Evolutionary conservation across 2,113 vertebrate species (phyloP), one percentile per base, ranked within the genome.

Genomic region (Corapipo altera): DNA sequence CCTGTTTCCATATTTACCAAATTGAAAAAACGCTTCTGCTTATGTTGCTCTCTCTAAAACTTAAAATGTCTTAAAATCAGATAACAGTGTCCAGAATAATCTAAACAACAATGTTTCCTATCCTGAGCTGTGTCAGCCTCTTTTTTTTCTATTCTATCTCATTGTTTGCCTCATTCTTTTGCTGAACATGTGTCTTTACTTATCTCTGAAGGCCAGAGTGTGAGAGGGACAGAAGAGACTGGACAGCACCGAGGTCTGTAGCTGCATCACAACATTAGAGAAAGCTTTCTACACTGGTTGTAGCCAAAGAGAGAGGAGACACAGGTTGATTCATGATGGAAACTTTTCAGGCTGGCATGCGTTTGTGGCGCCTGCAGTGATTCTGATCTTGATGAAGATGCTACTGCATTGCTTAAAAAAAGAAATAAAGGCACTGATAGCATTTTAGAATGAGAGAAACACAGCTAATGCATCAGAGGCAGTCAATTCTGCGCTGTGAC

Each of bases 51-150:
- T 72, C 44, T 57, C 39, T 86, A 61, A 93, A 91, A 55, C n/a
- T 73, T 70, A 69, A 90, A 88, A 81, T 67, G 41, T 8, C 23
- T 93, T 81, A 37, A 96, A 91, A 96, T 91, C 79, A 87, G 90
- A 71, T 81, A 94, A 93, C 20, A 37, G 32, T 41, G 79, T 78
- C 69, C 65, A 81, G 70, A 91, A 85, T 78, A 89, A 74, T 54
- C 67, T 85, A 67, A 73, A 69, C 67, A 91, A 51, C 26, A 58
- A 12, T 0, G 0, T 59, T 84, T 92, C 76, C 57, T 84, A 33
- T 65, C 35, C 61, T 84, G 48, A 89, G 12, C 28, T 26, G 20
- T 39, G 51, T 22, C 18, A 17, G 5, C 19, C 20, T 70, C 8
- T 49, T 84, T 73, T 79, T 49, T 72, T 79, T 46, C 27, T 6